Base-by-base conservation (phyloP, 2,888 invertebrate species). In the Gibbula magus region DNA sequence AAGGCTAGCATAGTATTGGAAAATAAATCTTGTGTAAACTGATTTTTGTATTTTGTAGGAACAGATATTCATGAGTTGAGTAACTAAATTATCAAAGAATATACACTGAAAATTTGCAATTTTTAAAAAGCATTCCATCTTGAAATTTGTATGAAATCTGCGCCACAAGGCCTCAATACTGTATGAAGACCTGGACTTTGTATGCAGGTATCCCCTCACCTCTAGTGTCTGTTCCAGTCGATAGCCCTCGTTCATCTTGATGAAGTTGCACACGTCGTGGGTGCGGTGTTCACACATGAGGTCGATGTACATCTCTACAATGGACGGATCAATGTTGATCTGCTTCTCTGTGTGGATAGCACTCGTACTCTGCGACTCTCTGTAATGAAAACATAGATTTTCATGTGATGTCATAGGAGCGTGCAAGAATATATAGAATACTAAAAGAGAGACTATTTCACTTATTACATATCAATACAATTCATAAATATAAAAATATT, bases 221-320 rank as follows among this genome's bases (percentile, higher is more conserved):
- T 93, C 90, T 18, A 94, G 92, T 29, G 96, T 95, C 86, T 94
- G 94, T 81, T 96, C 95, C 74, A 95, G 93, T 76, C 95, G 93
- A 90, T 96, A 96, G 13, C 94, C 94, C 82, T 94, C 94, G 86
- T 93, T 94, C 79, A 91, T 91, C 86, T 92, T 94, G 79, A 95
- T 92, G 91, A 94, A 95, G 76, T 93, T 91, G 81, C 94, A 92
- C 2, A 95, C 95, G 77, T 92, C 92, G 45, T 92, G 92, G 0
- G 94, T 94, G 84, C 94, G 94, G 86, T 94, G 94, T 81, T 94
- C 91, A 88, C 95, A 95, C 90, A 95, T 93, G n/a, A 96, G 93
- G 82, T 95, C 94, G 67, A 96, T 93, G 86, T 95, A 95, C 80
- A 93, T 92, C 89, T 96, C 95, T 77, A 95, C 94, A 56, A 95